Percentiles rank a stretch among this genome's conserved stretches.
These are phyloP conservation scores for Cossypha heuglini DNA, from an alignment of 2,797 vertebrate genomes.

Conservation along the genomic window DNA sequence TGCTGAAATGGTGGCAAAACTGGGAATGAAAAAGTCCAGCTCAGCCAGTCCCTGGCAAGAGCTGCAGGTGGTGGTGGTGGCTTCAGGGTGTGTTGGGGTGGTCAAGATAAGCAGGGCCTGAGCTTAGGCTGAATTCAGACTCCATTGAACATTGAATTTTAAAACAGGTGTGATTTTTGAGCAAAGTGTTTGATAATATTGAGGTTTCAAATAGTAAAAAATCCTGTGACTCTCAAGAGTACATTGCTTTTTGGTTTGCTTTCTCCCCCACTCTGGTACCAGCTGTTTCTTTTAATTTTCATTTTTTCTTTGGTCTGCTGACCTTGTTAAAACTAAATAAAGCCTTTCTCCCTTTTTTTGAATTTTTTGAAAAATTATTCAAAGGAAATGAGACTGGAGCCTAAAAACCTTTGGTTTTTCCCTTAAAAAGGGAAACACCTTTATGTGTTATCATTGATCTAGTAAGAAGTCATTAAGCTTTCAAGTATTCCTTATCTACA, in stretches of 20 bases:
- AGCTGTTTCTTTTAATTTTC: neutral
- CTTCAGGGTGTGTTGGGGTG: neutral
- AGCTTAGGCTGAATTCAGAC: neutral
- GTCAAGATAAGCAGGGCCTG: accelerated
- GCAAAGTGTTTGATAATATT: neutral
- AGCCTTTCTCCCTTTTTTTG: neutral
- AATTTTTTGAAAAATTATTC: neutral
- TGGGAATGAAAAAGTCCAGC: neutral
- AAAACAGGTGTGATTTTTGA: neutral
- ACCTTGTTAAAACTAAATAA: neutral
- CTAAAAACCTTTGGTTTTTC: neutral
- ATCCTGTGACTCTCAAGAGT: neutral
- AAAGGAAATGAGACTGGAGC: neutral
- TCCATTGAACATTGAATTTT: neutral
- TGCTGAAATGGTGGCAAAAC: neutral
- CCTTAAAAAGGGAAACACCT: neutral
- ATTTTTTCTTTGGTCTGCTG: neutral
- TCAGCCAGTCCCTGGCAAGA: accelerated
- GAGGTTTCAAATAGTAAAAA: neutral
- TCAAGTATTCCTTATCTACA: slow-evolving; percentile 25
- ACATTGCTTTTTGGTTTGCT: neutral
- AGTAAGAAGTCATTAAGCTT: neutral
- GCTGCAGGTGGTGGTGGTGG: neutral
- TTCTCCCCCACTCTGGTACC: neutral
- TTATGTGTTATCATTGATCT: slow-evolving; percentile 17